Conservation (phyloP, 2,888 invertebrate species). For the Pocota personata region DNA sequence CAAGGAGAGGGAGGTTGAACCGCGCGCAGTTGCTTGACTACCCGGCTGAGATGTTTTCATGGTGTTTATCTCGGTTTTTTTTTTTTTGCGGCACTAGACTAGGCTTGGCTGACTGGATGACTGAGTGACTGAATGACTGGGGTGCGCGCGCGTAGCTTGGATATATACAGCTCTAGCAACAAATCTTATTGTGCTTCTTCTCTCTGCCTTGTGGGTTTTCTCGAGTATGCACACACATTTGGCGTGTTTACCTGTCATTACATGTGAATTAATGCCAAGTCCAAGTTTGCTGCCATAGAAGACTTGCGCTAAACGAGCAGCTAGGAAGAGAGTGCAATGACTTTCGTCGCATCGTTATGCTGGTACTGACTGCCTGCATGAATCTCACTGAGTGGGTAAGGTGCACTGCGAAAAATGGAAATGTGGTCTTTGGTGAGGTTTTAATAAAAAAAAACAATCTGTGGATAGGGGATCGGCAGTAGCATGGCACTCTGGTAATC, state of each 20-base stretch:
- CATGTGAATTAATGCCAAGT: slow-evolving; percentile 73
- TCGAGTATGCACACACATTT: slow-evolving; percentile 59
- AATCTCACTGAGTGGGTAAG: neutral
- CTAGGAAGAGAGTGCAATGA: slow-evolving; percentile 63
- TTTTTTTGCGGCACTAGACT: slow-evolving; percentile 42
- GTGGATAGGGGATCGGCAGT: slow-evolving; percentile 1
- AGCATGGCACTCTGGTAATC: neutral
- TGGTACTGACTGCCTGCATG: slow-evolving; percentile 41
- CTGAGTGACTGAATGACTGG: slow-evolving; percentile 65
- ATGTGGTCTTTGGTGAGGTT: neutral
- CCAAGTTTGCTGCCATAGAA: slow-evolving; percentile 64
- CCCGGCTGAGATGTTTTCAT: slow-evolving; percentile 16
- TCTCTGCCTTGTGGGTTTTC: slow-evolving; percentile 51
- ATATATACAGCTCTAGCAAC: slow-evolving; percentile 36
- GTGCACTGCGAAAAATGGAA: slow-evolving; percentile 41
- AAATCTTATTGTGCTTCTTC: slow-evolving; percentile 9
- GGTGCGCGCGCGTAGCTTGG: slow-evolving; percentile 22
- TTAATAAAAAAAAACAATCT: neutral
- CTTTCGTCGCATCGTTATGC: slow-evolving; percentile 60
- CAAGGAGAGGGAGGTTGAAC: neutral
- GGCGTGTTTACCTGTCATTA: slow-evolving; percentile 73
- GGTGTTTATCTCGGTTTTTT: slow-evolving; percentile 35
- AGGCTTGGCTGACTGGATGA: slow-evolving; percentile 54
- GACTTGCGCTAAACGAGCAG: slow-evolving; percentile 45
- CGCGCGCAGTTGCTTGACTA: slow-evolving; percentile 35